Base-by-base conservation (phyloP, 1,140 invertebrate genomes). In the Pseudoatta argentina region DNA sequence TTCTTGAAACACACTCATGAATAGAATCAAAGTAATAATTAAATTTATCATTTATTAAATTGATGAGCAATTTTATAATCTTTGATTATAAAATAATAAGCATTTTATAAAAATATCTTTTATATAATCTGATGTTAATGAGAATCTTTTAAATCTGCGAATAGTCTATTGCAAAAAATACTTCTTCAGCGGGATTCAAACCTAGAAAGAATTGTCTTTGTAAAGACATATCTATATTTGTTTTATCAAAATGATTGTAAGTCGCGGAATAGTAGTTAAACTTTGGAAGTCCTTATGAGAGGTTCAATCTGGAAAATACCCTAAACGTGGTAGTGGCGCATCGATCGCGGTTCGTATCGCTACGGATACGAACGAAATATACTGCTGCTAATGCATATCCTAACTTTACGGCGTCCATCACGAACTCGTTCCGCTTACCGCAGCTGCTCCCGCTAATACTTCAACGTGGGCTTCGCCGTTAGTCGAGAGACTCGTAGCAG, bases 371-470 rank as follows among this genome's bases (percentile, higher is more conserved):
- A 73, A 75, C 67, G 55, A 27, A 75, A 83, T 73, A 83, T 48
- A 83, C 79, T 48, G 55, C 24, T 67, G 69, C 39, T 83, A 83
- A 83, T 83, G 69, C 79, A 83, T 75, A 83, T 83, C 69, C 79
- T 75, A 83, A 83, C 79, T 83, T 83, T 83, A 83, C 79, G 79
- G 79, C 79, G 79, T 83, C 79, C 79, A 83, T 83, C 79, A 83
- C 69, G 39, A 83, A 83, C 69, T 83, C 79, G 55, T 76, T 83
- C 51, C 34, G 87, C 53, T 79, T 61, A 39, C 76, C 34, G 51
- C 75, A 64, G 87, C 79, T 83, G 79, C 79, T 83, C 79, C 79
- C 79, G 79, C 79, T 83, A 75, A 83, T 83, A 83, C 79, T 83
- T 83, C 79, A 83, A 83, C 79, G 59, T 61, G 27, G 79, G 69